Base-by-base conservation (phyloP, 2,888 invertebrate species). In the Argyra leucocephala region DNA sequence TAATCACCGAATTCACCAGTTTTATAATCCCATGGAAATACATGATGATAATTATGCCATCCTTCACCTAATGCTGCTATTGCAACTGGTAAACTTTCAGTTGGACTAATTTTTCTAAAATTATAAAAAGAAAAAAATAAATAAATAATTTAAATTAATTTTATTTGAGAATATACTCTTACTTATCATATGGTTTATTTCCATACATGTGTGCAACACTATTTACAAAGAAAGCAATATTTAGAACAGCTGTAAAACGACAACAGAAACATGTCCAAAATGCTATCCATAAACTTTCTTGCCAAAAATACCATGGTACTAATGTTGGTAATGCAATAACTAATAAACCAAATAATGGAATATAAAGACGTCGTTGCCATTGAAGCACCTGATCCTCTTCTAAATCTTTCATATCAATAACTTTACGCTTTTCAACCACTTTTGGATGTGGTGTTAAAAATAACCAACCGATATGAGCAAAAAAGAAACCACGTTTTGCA, bases 141-240 rank as follows among this genome's bases (percentile, higher is more conserved):
- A 37, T 66, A 63, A 64, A 64, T n/a, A n/a, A 15, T 63, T 63
- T 57, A 62, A 61, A 36, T 22, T 4, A 62, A 62, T 15, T 64
- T 18, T 22, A 60, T 22, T 5, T 15, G 23, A 26, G 67, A 59
- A 65, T 24, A 61, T 62, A 62, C 24, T 78, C 82, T 79, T 75
- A 89, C 89, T 84, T 88, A 80, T 96, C 96, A 75, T 95, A 96
- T 0, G 96, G 96, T 74, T 88, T 88, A 72, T 88, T 87, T n/a
- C 96, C 96, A 86, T 90, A 95, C 83, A 93, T 86, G 76, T 96
- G 96, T 0, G 96, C 96, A 15, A 91, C 89, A 76, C 93, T 94
- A 78, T 96, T 96, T n/a, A 96, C 95, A 73, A 90, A 86, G 84
- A 91, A 97, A 1, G 96, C 96, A 70, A 92, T 89, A 80, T 97